Percentiles rank a stretch among this genome's conserved stretches.
These are phyloP conservation scores for Euzophera pinguis DNA, from an alignment of 2,888 invertebrate genomes.

Conservation along the genomic window DNA sequence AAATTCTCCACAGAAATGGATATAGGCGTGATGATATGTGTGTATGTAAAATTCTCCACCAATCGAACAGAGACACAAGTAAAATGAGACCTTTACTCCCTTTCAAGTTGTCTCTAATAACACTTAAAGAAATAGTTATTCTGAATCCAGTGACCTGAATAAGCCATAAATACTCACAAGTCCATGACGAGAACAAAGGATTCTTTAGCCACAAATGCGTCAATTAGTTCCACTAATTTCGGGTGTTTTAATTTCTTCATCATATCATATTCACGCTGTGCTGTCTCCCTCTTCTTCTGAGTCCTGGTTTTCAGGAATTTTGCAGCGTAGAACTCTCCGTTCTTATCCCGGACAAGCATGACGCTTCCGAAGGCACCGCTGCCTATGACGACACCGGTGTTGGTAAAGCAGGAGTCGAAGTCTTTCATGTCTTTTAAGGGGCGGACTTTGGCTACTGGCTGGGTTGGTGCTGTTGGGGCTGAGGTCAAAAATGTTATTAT, in stretches of 20 bases:
- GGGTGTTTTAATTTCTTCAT: constrained; percentile 92
- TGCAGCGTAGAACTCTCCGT: constrained; percentile 84
- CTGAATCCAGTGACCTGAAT: too few species aligned
- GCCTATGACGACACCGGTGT: constrained; percentile 30
- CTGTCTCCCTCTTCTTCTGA: constrained; percentile 86
- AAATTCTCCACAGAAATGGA: too few species aligned
- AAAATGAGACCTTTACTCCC: too few species aligned
- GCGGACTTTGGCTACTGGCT: background rate
- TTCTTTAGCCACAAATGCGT: constrained; percentile 28
- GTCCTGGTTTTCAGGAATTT: constrained; percentile 89
- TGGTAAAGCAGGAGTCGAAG: constrained; percentile 19
- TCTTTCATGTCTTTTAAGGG: constrained; percentile 23
- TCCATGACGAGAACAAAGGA: constrained; percentile 93
- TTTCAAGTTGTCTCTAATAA: too few species aligned
- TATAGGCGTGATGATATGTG: too few species aligned
- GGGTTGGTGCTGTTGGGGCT: background rate
- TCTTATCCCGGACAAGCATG: constrained; percentile 22
- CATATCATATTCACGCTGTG: constrained; percentile 90
- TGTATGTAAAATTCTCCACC: too few species aligned
- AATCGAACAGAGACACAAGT: too few species aligned
- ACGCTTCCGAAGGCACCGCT: constrained; percentile 36
- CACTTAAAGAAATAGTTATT: too few species aligned
- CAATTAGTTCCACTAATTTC: constrained; percentile 84
- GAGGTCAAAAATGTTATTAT: background rate
- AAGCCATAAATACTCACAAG: constrained; percentile 88